Base-by-base conservation (phyloP, 1,140 invertebrate genomes). In the Zaprionus tsacasi region DNA sequence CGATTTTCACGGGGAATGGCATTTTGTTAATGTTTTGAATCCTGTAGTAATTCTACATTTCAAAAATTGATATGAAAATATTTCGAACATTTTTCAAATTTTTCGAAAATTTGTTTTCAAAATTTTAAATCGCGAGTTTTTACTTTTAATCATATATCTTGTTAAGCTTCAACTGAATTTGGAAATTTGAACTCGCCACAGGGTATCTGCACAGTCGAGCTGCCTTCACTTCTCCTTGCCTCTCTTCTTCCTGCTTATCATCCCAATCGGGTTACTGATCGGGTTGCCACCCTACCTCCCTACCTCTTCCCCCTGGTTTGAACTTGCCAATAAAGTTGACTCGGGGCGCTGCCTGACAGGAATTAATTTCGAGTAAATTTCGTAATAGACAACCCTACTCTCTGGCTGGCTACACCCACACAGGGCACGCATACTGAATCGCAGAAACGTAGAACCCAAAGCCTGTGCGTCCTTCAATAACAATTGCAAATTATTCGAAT, bases 401-500 rank as follows among this genome's bases (percentile, higher is more conserved):
- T 48, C 15, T n/a, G 6, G 27, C 15, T n/a, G 6, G 27, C 27
- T 45, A 50, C 17, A 25, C 45, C 45, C 45, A 45, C 17, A 1
- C 45, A 1, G 17, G 10, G n/a, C 17, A 50, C 45, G 17, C 45
- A 11, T 50, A 17, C 17, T 52, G 33, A 35, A 50, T 52, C 30
- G 11, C 48, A 40, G 38, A n/a, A n/a, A 45, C 7, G n/a, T n/a
- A n/a, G 7, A 45, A 8, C n/a, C 40, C 40, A 10, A 6, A 10
- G 12, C 17, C 56, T 58, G 11, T 58, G 11, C 36, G 40, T 10
- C 21, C 17, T 40, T 25, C 11, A 58, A 58, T 58, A 58, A 40
- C 56, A 58, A 58, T 36, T 25, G 60, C 59, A 58, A 76, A 74
- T 74, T 60, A 75, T 55, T 27, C 36, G 30, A 17, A 38, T 13